Percentiles rank a stretch among this genome's conserved stretches.
Evolutionary conservation across 2,797 vertebrate genomes (phyloP).

Genomic region (Onychomys leucogaster): DNA sequence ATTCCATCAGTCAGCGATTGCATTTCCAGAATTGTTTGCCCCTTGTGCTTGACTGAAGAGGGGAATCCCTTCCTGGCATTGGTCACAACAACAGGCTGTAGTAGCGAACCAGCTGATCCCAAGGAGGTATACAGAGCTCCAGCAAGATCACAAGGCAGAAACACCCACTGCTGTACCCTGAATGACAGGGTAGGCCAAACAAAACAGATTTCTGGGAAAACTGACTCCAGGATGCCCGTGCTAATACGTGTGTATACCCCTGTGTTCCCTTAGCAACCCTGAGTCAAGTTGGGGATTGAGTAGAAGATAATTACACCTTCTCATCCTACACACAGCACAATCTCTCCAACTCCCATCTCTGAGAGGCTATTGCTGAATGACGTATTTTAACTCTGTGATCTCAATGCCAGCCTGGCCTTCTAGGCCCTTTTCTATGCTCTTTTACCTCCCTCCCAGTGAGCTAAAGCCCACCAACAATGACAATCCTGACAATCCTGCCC

Average conservation of each 20-base stretch:
- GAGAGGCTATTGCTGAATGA: slow-evolving; percentile 62
- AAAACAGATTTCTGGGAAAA: not conserved
- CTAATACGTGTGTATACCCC: not conserved
- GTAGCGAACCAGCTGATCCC: not conserved
- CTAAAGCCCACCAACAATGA: not conserved
- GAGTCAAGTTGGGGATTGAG: not conserved
- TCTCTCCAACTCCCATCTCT: not conserved
- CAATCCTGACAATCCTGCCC: not conserved
- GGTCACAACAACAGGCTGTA: not conserved
- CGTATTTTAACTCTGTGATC: slow-evolving; percentile 75
- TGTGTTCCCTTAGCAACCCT: not conserved
- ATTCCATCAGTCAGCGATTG: not conserved
- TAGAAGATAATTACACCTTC: not conserved
- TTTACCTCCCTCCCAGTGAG: slow-evolving; percentile 18
- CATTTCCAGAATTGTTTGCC: not conserved
- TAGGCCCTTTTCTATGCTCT: slow-evolving; percentile 63
- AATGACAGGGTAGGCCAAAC: not conserved
- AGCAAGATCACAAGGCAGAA: not conserved
- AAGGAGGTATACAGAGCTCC: not conserved
- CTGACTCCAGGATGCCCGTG: not conserved
- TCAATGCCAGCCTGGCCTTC: slow-evolving; percentile 57
- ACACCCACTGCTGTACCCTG: not conserved
- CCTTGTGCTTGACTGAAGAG: not conserved
- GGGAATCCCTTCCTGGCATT: not conserved
- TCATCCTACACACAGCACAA: no score